Base-by-base conservation (phyloP, 2,888 invertebrate genomes). In the Cybosia mesomella region DNA sequence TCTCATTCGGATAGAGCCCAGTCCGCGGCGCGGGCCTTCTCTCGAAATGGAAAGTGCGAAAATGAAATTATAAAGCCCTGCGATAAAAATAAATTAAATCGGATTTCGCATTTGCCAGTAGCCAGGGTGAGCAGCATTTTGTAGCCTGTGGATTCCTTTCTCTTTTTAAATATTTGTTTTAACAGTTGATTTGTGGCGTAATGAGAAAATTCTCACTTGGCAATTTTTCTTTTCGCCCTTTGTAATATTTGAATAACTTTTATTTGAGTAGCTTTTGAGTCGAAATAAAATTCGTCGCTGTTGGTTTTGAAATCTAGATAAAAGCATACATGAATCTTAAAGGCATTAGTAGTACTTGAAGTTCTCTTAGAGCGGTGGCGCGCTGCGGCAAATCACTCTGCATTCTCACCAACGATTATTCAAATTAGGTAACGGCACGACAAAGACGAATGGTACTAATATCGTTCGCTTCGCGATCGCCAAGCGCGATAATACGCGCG, bases 51-150 rank as follows among this genome's bases (percentile, higher is more conserved):
- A 94, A 95, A 95, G 95, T 95, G 95, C 93, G 95, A 95, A 95
- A 95, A 95, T 95, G 93, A 95, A 95, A 95, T 95, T 95, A 95
- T 94, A 94, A 95, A 94, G 93, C 91, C 91, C 91, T 86, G 89
- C 94, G 95, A 95, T 95, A 95, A 95, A 95, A 95, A 95, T 95
- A 95, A 95, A 95, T 95, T 95, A 95, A 95, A 95, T 95, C 93
- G 93, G 95, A 95, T 94, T 93, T 93, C 92, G 91, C 91, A 89
- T 93, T 92, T 88, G 88, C 92, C 91, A 91, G 94, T 93, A 93
- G 92, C 92, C 91, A 90, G 92, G 88, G 91, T 91, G 93, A 93
- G 87, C 88, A 90, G 88, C 89, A 89, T 92, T 94, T 92, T 90
- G 91, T 91, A 92, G 92, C 89, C 92, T 89, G 90, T 88, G 87